Evolutionary conservation across 1,140 invertebrate species (phyloP).

Genomic region (Anadara kagoshimensis): DNA sequence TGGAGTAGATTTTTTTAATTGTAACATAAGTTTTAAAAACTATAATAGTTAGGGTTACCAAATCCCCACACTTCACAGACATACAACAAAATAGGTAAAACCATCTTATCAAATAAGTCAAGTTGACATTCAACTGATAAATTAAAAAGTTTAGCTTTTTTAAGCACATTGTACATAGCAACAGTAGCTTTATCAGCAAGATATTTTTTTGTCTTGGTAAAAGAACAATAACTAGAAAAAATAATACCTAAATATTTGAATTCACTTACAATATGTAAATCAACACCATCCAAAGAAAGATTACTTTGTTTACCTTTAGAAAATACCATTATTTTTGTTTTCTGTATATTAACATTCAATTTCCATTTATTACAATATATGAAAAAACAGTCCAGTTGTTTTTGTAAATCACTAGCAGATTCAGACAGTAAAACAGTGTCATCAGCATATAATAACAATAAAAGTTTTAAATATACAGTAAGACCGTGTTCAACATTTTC

Average conservation of each 20-base stretch:
- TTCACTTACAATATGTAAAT: not conserved
- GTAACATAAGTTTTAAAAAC: not conserved
- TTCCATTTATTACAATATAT: constrained; percentile 5
- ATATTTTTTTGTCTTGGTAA: not conserved
- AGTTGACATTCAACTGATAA: constrained; percentile 13
- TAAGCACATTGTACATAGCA: not conserved
- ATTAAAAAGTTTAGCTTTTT: not conserved
- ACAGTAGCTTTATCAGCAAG: not conserved
- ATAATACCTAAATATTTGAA: constrained; percentile 3
- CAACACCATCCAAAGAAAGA: not conserved
- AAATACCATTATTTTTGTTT: not conserved
- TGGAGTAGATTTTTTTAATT: constrained; percentile 2
- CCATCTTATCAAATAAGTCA: constrained; percentile 14
- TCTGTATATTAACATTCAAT: not conserved
- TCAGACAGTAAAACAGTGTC: not conserved
- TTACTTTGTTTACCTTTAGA: not conserved
- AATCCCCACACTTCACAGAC: not conserved
- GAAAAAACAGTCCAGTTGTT: not conserved
- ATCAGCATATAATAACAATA: not conserved
- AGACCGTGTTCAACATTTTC: not conserved
- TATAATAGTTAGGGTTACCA: not conserved
- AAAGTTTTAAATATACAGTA: not conserved
- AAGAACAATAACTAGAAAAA: not conserved
- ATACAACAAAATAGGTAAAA: constrained; percentile 9
- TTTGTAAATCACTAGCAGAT: not conserved